Conservation (phyloP, 2,888 invertebrate genomes). For the Acanthosepion esculentum region DNA sequence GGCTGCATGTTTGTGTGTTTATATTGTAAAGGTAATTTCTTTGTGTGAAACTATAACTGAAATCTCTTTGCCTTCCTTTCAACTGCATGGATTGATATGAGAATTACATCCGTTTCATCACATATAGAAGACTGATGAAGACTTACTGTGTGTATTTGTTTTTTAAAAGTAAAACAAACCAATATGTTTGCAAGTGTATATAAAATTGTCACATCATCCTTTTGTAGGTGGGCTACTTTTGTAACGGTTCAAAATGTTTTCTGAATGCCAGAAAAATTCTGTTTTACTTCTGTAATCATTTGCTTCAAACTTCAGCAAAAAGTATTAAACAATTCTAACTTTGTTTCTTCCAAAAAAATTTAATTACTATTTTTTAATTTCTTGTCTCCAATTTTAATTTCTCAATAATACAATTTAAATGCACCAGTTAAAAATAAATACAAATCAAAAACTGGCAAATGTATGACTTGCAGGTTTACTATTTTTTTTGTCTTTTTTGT, state of each 20-base stretch:
- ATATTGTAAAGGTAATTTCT: too few relatives aligned
- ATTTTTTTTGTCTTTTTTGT: neutral
- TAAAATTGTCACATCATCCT: too few relatives aligned
- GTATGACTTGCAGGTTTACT: neutral
- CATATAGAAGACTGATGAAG: too few relatives aligned
- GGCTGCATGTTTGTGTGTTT: too few relatives aligned
- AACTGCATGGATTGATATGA: too few relatives aligned
- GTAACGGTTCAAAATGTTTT: neutral
- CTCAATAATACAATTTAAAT: neutral
- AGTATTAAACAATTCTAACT: neutral
- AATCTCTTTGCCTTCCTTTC: too few relatives aligned
- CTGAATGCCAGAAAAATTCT: neutral
- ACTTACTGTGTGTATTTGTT: too few relatives aligned
- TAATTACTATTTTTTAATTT: neutral
- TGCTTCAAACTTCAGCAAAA: neutral
- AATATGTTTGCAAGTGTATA: too few relatives aligned
- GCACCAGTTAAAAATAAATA: neutral
- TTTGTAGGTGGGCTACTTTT: neutral
- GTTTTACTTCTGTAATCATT: neutral
- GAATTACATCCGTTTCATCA: too few relatives aligned
- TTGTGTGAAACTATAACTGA: too few relatives aligned
- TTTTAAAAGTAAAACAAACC: too few relatives aligned
- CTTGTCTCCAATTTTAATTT: neutral
- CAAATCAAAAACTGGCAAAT: neutral
- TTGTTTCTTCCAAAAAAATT: neutral